Evolutionary conservation across 1,140 invertebrate species (phyloP).

Genomic region (Choristoneura fumiferana): DNA sequence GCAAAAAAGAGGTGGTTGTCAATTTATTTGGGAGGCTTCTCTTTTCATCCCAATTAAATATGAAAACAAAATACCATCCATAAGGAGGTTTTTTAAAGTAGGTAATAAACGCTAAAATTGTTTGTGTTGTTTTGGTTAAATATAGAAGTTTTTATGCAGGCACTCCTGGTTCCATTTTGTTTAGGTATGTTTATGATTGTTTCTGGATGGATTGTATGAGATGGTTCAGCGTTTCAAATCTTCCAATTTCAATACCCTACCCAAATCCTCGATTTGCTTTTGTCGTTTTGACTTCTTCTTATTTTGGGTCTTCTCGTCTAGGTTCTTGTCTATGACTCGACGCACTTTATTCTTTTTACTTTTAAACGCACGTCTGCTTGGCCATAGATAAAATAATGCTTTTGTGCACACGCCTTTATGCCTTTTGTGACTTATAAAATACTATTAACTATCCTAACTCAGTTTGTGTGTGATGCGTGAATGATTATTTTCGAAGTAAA

Average conservation of each 20-base stretch:
- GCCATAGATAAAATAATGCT: slow-evolving; percentile 22
- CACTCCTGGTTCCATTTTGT: not conserved
- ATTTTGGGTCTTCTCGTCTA: slow-evolving; percentile 23
- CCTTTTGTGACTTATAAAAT: slow-evolving; percentile 23
- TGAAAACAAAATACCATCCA: too few species aligned
- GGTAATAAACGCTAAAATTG: too few species aligned
- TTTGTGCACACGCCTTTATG: slow-evolving; percentile 29
- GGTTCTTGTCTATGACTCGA: slow-evolving; percentile 12
- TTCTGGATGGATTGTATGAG: slow-evolving; percentile 32
- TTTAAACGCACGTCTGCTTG: slow-evolving; percentile 18
- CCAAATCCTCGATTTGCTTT: slow-evolving; percentile 26
- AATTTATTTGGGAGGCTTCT: too few species aligned
- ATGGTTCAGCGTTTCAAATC: slow-evolving; percentile 58
- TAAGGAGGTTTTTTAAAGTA: too few species aligned
- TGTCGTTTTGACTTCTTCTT: slow-evolving; percentile 24
- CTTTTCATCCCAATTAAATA: too few species aligned
- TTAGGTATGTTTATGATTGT: slow-evolving; percentile 45
- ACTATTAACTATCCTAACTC: slow-evolving; percentile 23
- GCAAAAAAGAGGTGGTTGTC: too few species aligned
- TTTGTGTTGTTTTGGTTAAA: too few species aligned
- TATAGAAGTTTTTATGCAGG: slow-evolving; percentile 1
- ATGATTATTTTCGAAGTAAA: slow-evolving; percentile 33
- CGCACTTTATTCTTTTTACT: not conserved
- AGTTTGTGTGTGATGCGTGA: slow-evolving; percentile 62
- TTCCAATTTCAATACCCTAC: slow-evolving; percentile 25